A percentile compares a stretch with the other conserved stretches of the same genome.
Evolutionary conservation across 1,140 invertebrate genomes (phyloP).

Genomic region (Melitaea cinxia): DNA sequence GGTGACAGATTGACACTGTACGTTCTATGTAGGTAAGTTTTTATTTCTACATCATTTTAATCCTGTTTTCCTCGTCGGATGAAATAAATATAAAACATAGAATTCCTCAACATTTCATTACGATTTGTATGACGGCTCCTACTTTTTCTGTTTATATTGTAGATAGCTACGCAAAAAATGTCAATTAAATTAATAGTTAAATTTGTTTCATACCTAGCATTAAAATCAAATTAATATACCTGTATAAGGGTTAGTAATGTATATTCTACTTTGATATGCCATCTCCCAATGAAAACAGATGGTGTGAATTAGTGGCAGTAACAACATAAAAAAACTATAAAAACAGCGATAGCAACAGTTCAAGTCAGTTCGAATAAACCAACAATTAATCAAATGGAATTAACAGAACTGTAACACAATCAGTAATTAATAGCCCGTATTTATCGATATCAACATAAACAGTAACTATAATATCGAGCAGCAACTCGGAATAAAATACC

Average conservation of each 20-base stretch:
- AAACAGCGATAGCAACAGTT: constrained; percentile 4
- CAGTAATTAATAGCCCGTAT: constrained; percentile 76
- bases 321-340: constrained; percentile 18
- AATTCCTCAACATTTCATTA: background rate
- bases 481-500: constrained; percentile 69
- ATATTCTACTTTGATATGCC: background rate
- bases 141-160: too few relatives aligned
- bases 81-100: background rate
- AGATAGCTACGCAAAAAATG: too few relatives aligned
- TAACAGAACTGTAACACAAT: constrained; percentile 74
- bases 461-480: constrained; percentile 61
- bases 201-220: too few relatives aligned
- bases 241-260: too few relatives aligned
- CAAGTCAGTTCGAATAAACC: constrained; percentile 7
- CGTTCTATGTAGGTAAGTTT: constrained; percentile 5
- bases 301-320: constrained; percentile 5
- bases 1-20: constrained; percentile 32
- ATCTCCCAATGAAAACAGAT: background rate
- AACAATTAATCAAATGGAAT: constrained; percentile 69
- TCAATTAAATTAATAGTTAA: too few relatives aligned
- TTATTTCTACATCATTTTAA: constrained; percentile 6
- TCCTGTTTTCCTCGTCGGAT: background rate
- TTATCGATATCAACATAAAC: constrained; percentile 72
- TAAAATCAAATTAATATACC: too few relatives aligned
- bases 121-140: too few relatives aligned